Evolutionary conservation across 23 tunicate species (phyloP), one percentile per base, ranked within the genome.

Genomic region (Corella eumyota): DNA sequence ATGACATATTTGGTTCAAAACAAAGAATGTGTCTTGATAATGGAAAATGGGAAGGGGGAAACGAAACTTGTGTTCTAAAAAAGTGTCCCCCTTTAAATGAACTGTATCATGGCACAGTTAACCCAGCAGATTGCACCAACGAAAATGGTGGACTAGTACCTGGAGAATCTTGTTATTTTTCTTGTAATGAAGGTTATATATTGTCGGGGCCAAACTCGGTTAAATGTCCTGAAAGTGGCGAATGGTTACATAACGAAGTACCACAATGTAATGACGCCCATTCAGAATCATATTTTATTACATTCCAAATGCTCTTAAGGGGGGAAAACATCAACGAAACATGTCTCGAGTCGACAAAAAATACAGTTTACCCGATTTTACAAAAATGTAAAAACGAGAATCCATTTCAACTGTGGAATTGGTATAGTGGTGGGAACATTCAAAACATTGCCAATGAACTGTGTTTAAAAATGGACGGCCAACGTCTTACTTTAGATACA

Each of bases 361-460:
- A 32, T 11, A 40, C 27, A 44, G 15, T 7, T n/a, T 0, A 35
- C 21, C 0, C 48, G 28, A 23, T 24, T 19, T 22, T 71, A 25
- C 7, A 13, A n/a, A 4, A 23, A 2, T 71, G 77, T 36, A 6
- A 27, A 2, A 15, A 38, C n/a, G 29, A 34, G 15, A 48, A 64
- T 33, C 46, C 58, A 1, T 60, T 59, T 44, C 62, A 60, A 30
- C n/a, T 58, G 53, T 71, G 77, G 77, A 67, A 64, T 20, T 71
- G 77, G 77, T 71, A 58, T 20, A 67, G 77, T 3, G 60, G 67
- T 0, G 32, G 37, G 5, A 28, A 67, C 47, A n/a, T 71, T 0
- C 67, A 71, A 27, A 71, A 45, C 38, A 59, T 71, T 2, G 66
- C 66, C 17, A 60, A 27, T 20, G 56, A 71, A 25, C 32, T 60